Evolutionary conservation across 1,140 invertebrate species (phyloP), one percentile per base, ranked within the genome.

Genomic region (Melipona quadrifasciata): DNA sequence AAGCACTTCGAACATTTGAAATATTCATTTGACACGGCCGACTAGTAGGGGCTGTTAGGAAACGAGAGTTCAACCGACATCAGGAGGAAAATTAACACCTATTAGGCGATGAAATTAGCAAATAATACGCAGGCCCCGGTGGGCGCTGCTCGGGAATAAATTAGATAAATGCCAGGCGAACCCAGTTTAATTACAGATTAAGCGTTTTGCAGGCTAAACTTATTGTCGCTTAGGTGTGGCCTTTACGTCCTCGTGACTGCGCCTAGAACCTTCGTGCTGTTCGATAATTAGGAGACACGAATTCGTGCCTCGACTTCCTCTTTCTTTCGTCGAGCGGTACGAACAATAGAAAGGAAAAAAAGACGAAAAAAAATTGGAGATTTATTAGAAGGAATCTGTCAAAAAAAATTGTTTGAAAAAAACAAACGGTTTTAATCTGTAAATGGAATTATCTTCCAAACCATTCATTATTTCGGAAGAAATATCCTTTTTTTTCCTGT

Each of bases 231-330:
- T 70, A 79, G 82, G 82, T 64, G 82, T 53, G 75, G 82, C 75
- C 39, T 75, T 74, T 58, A 68, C 47, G 75, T 71, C 67, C 55
- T 53, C 21, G 67, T 21, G 75, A 55, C 82, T 84, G 82, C 75
- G 10, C 75, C 82, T 51, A 84, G 67, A 78, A 79, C 14, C 82
- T 75, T 84, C 82, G 82, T 84, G 82, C 55, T 79, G 27, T 11
- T 68, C 27, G 67, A 79, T 61, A 84, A 84, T 84, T 84, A 84
- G 67, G 71, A 71, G 75, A 71, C 67, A 27, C 34, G 70, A 65
- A 61, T 61, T 76, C 75, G 65, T 71, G 65, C 21, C 74, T 11
- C 31, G 1, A n/a, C 53, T 55, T 71, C 75, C 65, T 53, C n/a
- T 79, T 61, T 21, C n/a, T 68, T 84, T 55, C 47, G 11, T 51